These are phyloP conservation scores for Parnassius apollo DNA, from an alignment of 2,888 invertebrate species.

Conservation along the genomic window DNA sequence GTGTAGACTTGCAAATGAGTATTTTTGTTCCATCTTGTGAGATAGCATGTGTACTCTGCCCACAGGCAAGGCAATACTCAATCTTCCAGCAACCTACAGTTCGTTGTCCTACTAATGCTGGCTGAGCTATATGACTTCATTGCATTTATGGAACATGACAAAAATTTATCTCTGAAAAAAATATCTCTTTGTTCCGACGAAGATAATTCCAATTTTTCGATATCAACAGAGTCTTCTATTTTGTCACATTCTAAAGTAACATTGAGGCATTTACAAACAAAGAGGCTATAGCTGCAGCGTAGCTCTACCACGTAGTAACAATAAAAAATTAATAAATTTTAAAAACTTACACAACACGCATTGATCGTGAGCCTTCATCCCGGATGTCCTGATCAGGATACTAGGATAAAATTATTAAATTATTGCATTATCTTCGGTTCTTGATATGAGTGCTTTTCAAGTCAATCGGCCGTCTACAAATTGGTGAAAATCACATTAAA, in stretches of 20 bases:
- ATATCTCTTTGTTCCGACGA: slow-evolving; percentile 82
- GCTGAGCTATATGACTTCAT: slow-evolving; percentile 79
- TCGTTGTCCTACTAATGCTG: slow-evolving; percentile 78
- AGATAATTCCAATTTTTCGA: slow-evolving; percentile 80
- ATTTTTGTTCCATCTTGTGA: slow-evolving; percentile 78
- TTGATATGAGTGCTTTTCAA: no score
- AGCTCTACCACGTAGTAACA: no score
- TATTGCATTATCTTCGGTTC: no score
- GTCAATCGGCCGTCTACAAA: no score
- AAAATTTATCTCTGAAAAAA: slow-evolving; percentile 84
- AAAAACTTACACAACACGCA: no score
- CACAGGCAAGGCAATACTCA: slow-evolving; percentile 84
- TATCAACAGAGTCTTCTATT: slow-evolving; percentile 78
- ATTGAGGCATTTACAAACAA: no score
- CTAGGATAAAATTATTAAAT: no score
- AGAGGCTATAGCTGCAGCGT: no score
- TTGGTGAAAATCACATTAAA: no score
- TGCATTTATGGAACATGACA: slow-evolving; percentile 71
- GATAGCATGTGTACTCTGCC: slow-evolving; percentile 82
- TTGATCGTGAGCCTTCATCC: no score
- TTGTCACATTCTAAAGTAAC: slow-evolving; percentile 83
- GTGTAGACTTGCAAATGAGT: slow-evolving; percentile 78
- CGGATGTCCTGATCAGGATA: no score
- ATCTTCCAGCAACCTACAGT: slow-evolving; percentile 82
- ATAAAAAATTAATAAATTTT: no score